phyloP scores from a whole-genome alignment of 2,797 vertebrate species.

The Danio albolineatus region DNA sequence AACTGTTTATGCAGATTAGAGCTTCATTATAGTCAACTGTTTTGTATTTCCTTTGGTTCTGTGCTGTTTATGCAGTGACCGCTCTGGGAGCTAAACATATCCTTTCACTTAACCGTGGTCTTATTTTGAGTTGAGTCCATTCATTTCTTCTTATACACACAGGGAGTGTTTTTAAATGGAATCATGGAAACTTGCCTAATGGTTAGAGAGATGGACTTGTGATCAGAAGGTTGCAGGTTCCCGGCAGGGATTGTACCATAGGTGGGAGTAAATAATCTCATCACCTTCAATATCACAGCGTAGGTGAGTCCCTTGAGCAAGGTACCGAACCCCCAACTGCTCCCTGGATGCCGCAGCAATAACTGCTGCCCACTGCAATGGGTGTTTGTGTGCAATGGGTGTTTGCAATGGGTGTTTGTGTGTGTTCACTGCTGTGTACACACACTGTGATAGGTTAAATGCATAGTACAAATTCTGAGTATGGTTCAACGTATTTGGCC shows the following conservation, averaged over 20 bases:
- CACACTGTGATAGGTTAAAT: too few relatives aligned
- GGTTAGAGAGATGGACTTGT: background rate
- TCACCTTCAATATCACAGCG: too few relatives aligned
- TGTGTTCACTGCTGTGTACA: too few relatives aligned
- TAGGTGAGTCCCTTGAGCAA: too few relatives aligned
- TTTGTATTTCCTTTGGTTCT: conserved; percentile 35
- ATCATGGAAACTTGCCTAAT: background rate
- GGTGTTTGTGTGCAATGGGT: too few relatives aligned
- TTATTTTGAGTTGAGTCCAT: conserved; percentile 17
- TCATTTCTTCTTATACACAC: background rate
- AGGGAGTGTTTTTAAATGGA: background rate
- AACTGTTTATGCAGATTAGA: conserved; percentile 54
- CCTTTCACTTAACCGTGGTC: background rate
- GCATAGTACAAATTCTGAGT: too few relatives aligned
- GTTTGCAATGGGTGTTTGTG: too few relatives aligned
- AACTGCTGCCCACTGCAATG: too few relatives aligned
- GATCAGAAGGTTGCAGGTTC: background rate
- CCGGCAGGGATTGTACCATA: background rate
- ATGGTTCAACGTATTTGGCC: too few relatives aligned
- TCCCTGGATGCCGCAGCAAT: too few relatives aligned
- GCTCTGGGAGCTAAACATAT: conserved; percentile 42
- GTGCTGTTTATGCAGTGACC: conserved; percentile 23
- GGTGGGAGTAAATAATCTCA: background rate
- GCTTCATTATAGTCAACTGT: conserved; percentile 42
- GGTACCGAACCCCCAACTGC: too few relatives aligned